These are phyloP conservation scores for Drosophila cardini DNA, from an alignment of 1,140 invertebrate species.

Conservation along the genomic window DNA sequence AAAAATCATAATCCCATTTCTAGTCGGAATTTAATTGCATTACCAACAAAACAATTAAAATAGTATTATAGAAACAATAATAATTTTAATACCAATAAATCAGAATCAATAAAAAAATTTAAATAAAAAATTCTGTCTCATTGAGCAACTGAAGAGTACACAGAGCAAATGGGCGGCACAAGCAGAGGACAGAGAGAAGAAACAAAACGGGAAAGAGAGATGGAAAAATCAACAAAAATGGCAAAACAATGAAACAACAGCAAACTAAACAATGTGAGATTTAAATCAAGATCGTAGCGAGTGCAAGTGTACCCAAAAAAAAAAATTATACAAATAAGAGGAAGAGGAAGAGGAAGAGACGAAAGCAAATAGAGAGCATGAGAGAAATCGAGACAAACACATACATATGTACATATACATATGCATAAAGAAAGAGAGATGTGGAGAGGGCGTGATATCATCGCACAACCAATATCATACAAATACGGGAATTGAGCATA, in stretches of 20 bases:
- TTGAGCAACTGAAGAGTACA: conserved; percentile 8
- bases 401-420: too few species aligned
- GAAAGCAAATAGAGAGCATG: neutral
- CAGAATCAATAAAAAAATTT: conserved; percentile 41
- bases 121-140: too few species aligned
- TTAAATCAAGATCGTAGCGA: conserved; percentile 42
- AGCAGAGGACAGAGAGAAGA: neutral
- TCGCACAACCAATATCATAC: too few species aligned
- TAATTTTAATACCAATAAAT: conserved; percentile 40
- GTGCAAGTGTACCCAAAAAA: conserved; percentile 52
- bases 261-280: conserved; percentile 36
- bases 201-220: conserved; percentile 3
- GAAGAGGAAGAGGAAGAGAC: neutral
- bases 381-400: neutral
- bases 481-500: too few species aligned
- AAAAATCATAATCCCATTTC: too few species aligned
- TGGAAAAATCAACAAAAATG: conserved; percentile 28
- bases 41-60: too few species aligned
- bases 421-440: too few species aligned
- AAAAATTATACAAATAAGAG: neutral
- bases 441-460: too few species aligned
- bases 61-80: too few species aligned
- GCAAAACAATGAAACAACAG: conserved; percentile 53
- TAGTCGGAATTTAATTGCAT: too few species aligned
- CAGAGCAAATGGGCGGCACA: neutral